Conservation (phyloP, 1,140 invertebrate species). For the Anagrus nilaparvatae region DNA sequence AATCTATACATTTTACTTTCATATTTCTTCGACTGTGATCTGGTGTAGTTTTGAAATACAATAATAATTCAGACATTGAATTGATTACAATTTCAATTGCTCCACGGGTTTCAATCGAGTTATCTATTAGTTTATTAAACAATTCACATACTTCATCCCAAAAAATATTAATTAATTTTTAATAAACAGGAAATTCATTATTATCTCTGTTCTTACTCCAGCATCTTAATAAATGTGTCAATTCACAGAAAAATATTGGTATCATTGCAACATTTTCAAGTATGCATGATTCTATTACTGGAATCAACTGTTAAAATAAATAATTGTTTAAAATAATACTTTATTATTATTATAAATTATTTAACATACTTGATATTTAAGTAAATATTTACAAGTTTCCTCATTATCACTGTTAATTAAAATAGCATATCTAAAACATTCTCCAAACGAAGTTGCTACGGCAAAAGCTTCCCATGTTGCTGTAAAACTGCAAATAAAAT, state of each 20-base stretch:
- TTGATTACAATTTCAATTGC: conserved; percentile 9
- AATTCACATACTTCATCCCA: conserved; percentile 42
- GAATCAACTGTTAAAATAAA: conserved; percentile 35
- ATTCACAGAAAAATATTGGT: conserved; percentile 42
- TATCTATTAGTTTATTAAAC: conserved; percentile 23
- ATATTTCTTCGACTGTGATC: conserved; percentile 22
- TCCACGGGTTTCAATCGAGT: conserved; percentile 11
- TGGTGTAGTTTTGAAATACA: conserved; percentile 21
- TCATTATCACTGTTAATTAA: conserved; percentile 34
- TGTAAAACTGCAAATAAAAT: conserved; percentile 36
- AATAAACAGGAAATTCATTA: conserved; percentile 31
- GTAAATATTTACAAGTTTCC: conserved; percentile 32
- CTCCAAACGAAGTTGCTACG: conserved; percentile 53
- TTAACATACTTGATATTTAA: conserved; percentile 30
- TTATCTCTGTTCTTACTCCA: conserved; percentile 44
- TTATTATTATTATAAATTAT: conserved; percentile 2
- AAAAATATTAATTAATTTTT: conserved; percentile 41
- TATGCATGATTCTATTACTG: conserved; percentile 39
- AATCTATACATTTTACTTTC: conserved; percentile 32
- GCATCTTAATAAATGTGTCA: conserved; percentile 42
- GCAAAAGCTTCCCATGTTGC: conserved; percentile 47
- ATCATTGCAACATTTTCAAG: conserved; percentile 29
- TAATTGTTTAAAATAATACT: neutral
- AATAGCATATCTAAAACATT: conserved; percentile 58
- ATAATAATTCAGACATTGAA: conserved; percentile 13